phyloP scores from a whole-genome alignment of 2,113 vertebrate species.

The Physeter macrocephalus region DNA sequence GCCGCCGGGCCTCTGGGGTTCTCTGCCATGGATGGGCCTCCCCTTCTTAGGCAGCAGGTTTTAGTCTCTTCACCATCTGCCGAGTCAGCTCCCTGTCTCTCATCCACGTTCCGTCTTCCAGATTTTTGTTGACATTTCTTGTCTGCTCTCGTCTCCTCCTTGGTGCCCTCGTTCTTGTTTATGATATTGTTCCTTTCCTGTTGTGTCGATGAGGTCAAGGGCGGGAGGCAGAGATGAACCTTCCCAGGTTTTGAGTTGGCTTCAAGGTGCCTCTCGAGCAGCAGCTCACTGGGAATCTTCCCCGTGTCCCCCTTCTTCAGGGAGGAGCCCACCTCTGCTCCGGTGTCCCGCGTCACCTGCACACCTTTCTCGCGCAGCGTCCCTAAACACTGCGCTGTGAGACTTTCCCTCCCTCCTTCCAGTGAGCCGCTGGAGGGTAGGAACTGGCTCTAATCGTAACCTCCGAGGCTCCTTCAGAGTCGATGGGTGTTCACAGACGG shows the following conservation, averaged over 20 bases:
- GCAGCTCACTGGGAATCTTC: rapidly evolving
- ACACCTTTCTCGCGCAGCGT: rapidly evolving
- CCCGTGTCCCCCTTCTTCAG: neutral
- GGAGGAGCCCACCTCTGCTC: neutral
- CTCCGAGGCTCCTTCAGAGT: neutral
- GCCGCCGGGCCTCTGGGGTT: no score
- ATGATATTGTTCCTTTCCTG: neutral
- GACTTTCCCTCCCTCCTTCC: neutral
- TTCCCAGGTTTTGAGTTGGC: neutral
- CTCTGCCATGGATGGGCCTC: no score
- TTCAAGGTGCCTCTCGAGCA: neutral
- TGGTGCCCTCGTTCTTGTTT: neutral
- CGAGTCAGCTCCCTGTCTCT: rapidly evolving
- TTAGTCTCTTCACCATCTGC: no score
- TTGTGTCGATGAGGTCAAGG: neutral
- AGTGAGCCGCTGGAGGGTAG: rapidly evolving
- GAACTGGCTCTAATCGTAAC: rapidly evolving
- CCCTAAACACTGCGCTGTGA: rapidly evolving
- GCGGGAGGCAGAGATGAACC: neutral
- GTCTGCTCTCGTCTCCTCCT: neutral
- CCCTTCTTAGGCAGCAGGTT: no score
- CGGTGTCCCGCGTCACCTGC: rapidly evolving
- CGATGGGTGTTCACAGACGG: rapidly evolving
- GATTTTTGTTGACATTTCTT: neutral
- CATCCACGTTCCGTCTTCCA: rapidly evolving